These are phyloP conservation scores for Manacus vitellinus DNA, from an alignment of 2,113 vertebrate genomes.

Conservation along the genomic window DNA sequence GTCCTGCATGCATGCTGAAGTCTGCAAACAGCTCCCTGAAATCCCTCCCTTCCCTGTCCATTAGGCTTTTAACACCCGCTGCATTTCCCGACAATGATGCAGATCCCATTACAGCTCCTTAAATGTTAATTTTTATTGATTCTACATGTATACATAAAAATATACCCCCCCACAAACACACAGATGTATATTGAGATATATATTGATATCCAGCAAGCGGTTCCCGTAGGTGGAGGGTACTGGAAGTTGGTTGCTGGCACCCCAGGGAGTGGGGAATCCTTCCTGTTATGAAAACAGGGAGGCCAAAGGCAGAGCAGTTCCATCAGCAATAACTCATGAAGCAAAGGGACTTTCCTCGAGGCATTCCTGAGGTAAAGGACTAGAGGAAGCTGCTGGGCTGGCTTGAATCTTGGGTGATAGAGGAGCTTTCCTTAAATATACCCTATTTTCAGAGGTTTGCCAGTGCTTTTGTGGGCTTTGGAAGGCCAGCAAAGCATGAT, in stretches of 20 bases:
- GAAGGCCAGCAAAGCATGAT: background rate
- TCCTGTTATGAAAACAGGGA: background rate
- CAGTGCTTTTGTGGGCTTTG: background rate
- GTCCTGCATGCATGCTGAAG: slow-evolving; percentile 36
- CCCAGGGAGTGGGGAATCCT: background rate
- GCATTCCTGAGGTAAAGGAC: background rate
- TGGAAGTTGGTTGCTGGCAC: background rate
- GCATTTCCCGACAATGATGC: slow-evolving; percentile 2
- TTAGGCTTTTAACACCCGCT: slow-evolving; percentile 58
- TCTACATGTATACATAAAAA: background rate
- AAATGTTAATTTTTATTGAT: slow-evolving; percentile 55
- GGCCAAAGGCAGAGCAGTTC: background rate
- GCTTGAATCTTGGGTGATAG: background rate
- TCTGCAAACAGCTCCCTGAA: slow-evolving; percentile 47
- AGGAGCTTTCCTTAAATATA: background rate
- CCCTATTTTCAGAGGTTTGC: background rate
- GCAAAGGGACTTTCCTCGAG: background rate
- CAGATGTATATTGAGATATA: background rate
- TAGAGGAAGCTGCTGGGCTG: background rate
- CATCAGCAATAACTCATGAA: background rate
- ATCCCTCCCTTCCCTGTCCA: background rate
- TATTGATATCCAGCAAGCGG: background rate
- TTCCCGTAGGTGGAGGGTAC: background rate
- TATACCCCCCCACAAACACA: no score
- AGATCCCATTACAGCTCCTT: slow-evolving; percentile 5